Percentiles rank a stretch among this genome's conserved stretches.
phyloP scores from a whole-genome alignment of 1,140 invertebrate genomes.

The Drosophila repletoides region DNA sequence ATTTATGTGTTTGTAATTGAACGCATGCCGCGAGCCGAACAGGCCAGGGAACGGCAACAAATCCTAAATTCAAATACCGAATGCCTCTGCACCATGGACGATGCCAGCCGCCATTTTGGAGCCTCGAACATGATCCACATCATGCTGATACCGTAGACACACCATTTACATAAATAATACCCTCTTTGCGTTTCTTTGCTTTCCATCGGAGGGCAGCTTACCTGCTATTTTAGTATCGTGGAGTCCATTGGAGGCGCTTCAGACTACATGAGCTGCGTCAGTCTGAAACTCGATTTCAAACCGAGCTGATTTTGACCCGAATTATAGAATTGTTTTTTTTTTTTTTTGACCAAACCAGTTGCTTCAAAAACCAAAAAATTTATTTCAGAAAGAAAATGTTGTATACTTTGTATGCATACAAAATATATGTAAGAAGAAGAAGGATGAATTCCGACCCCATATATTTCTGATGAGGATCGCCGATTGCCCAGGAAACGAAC shows the following conservation, averaged over 20 bases:
- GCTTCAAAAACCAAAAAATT: no score
- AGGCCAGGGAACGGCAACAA: conserved; percentile 15
- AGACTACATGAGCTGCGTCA: background rate
- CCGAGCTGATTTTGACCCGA: no score
- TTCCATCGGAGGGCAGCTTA: conserved; percentile 32
- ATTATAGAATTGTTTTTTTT: no score
- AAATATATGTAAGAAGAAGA: no score
- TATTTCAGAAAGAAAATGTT: no score
- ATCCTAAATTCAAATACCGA: conserved; percentile 29
- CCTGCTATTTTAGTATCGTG: background rate
- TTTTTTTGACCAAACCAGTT: no score
- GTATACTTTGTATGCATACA: no score
- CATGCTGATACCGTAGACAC: conserved; percentile 53
- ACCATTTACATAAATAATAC: conserved; percentile 74
- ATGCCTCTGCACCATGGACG: background rate
- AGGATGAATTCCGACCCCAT: no score
- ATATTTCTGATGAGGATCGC: no score
- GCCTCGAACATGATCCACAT: conserved; percentile 32
- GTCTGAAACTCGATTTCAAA: no score
- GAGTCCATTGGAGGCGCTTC: background rate
- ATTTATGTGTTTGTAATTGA: conserved; percentile 82
- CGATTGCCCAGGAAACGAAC: no score
- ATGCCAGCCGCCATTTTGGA: conserved; percentile 25
- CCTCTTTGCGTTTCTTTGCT: conserved; percentile 50
- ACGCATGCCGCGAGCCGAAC: conserved; percentile 60